A percentile compares a stretch with the other conserved stretches of the same genome.
These are phyloP conservation scores for Neoascia interrupta DNA, from an alignment of 2,888 invertebrate genomes.

Conservation along the genomic window DNA sequence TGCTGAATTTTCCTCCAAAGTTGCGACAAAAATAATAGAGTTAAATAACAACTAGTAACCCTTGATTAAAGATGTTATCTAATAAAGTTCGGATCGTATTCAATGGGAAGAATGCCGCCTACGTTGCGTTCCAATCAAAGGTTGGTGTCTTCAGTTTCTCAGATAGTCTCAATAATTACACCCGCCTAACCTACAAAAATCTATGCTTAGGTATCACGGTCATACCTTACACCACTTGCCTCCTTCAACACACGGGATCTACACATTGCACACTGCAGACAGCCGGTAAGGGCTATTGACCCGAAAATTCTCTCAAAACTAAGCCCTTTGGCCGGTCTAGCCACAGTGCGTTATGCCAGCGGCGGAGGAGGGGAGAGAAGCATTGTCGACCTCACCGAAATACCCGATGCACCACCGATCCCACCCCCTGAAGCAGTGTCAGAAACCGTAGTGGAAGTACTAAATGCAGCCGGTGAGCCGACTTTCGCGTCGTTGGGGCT, in stretches of 20 bases:
- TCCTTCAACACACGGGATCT: constrained; percentile 70
- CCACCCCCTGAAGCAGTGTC: constrained; percentile 61
- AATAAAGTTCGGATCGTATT: constrained; percentile 46
- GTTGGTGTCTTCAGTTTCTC: constrained; percentile 31
- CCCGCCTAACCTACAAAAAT: constrained; percentile 52
- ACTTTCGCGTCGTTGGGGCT: constrained; percentile 90
- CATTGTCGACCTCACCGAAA: constrained; percentile 72
- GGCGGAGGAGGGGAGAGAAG: constrained; percentile 68
- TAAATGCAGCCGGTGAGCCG: constrained; percentile 83
- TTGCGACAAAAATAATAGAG: constrained; percentile 31
- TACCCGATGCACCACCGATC: constrained; percentile 75
- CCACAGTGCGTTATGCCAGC: constrained; percentile 74
- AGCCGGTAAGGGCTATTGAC: constrained; percentile 23
- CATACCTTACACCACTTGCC: constrained; percentile 32
- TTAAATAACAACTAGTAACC: constrained; percentile 60
- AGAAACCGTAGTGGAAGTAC: constrained; percentile 56
- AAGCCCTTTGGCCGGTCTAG: constrained; percentile 44
- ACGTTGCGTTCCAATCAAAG: constrained; percentile 39
- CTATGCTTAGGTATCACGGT: constrained; percentile 35
- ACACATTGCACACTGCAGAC: constrained; percentile 70
- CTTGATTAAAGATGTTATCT: constrained; percentile 41
- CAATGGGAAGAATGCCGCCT: constrained; percentile 43
- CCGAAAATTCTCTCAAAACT: constrained; percentile 27
- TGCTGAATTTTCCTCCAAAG: constrained; percentile 39
- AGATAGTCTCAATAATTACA: not conserved